Evolutionary conservation across 2,888 invertebrate genomes (phyloP).

Genomic region (Eurytoma adleriae): DNA sequence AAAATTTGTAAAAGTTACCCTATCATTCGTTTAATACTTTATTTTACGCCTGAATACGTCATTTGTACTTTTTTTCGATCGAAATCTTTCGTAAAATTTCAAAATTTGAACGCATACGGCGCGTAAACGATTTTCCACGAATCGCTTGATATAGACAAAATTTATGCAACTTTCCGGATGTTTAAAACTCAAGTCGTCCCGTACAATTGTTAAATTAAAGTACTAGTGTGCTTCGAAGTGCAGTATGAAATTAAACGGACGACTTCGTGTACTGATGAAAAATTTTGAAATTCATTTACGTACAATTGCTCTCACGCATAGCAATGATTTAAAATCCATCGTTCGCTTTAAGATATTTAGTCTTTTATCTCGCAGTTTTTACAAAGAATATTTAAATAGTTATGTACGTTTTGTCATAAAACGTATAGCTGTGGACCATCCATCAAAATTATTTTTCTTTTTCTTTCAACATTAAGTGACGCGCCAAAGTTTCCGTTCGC

Average conservation of each 20-base stretch:
- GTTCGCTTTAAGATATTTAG: background rate
- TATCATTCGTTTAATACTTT: background rate
- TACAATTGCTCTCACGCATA: background rate
- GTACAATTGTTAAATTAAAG: too few relatives aligned
- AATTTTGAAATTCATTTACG: background rate
- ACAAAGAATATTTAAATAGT: background rate
- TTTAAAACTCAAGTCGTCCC: conserved; percentile 19
- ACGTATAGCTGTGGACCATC: background rate
- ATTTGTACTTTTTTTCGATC: conserved; percentile 20
- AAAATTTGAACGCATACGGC: background rate
- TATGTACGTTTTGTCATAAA: background rate
- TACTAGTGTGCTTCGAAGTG: background rate
- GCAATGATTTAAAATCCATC: background rate
- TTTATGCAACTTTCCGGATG: conserved; percentile 38
- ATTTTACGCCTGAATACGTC: background rate
- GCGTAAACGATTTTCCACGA: too few relatives aligned
- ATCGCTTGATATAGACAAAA: background rate
- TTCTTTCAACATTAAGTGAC: background rate
- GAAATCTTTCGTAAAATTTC: conserved; percentile 2
- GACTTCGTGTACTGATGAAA: conserved; percentile 30
- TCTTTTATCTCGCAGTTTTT: background rate
- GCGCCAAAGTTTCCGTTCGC: background rate
- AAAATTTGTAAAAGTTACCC: background rate
- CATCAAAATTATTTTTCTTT: background rate
- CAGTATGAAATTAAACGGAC: background rate